These are phyloP conservation scores for Aspidoscelis tigris DNA, from an alignment of 2,113 vertebrate species.

Conservation along the genomic window DNA sequence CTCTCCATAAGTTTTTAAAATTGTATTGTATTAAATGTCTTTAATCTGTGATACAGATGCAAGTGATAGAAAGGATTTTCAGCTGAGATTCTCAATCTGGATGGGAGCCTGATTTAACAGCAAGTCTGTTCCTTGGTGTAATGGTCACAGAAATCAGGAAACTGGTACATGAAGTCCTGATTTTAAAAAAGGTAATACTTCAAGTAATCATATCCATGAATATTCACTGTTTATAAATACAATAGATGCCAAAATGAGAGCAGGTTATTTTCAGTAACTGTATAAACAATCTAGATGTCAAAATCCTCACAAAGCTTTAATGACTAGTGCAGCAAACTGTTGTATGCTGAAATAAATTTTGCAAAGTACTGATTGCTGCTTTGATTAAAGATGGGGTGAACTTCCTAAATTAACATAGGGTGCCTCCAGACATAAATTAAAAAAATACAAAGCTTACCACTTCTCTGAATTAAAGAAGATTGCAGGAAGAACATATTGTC, in stretches of 20 bases:
- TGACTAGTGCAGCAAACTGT: not conserved
- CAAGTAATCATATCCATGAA: not conserved
- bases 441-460: too few species aligned
- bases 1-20: too few species aligned
- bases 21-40: too few species aligned
- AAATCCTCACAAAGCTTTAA: not conserved
- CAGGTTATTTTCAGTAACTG: slow-evolving; percentile 20
- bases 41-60: not conserved
- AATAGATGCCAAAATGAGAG: slow-evolving; percentile 16
- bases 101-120: not conserved
- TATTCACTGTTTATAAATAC: slow-evolving; percentile 15
- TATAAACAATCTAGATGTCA: not conserved
- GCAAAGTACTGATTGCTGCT: not conserved
- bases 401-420: not conserved
- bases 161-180: not conserved
- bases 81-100: too few species aligned
- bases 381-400: not conserved
- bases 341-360: not conserved
- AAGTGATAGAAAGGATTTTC: not conserved
- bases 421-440: too few species aligned
- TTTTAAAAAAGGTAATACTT: not conserved
- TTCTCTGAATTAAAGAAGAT: too few species aligned
- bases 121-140: not conserved
- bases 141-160: not conserved
- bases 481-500: too few species aligned